Base-by-base conservation (phyloP, 2,797 vertebrate species). In the Euphonia xanthogaster region DNA sequence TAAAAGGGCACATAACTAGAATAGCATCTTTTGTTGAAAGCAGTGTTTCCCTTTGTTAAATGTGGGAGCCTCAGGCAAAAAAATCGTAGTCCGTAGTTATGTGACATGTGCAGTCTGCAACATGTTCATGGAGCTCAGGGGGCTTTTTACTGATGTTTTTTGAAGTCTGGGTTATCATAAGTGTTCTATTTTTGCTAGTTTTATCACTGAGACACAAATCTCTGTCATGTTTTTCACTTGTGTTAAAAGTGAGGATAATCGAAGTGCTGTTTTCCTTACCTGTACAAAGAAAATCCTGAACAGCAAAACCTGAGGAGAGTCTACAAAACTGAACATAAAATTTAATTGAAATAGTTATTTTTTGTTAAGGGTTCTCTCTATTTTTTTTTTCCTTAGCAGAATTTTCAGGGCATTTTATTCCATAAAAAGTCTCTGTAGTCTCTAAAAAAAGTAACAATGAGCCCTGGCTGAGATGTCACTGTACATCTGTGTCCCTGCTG, bases 1-100 rank as follows among this genome's bases (percentile, higher is more conserved):
- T 85, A 93, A 97, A 97, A 97, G 97, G 97, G 94, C 80, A 82
- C 94, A 97, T 97, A 97, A 80, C 96, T 98, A 86, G 80, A 96
- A 97, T 96, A 96, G 81, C 89, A 95, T 96, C 94, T 93, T 97
- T 96, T 96, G 91, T 96, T 83, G 79, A 90, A 77, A 82, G 85
- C 88, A 39, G 39, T 18, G 50, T 75, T 90, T 85, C 74, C 78
- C 78, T 93, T 92, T 93, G 82, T 92, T 91, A 93, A 94, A 90
- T 27, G 76, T 65, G 72, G 73, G 62, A 93, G 94, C 96, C 93
- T 92, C 75, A 76, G 95, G 96, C 93, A 73, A 91, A 58, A 91
- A 87, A 90, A 28, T 54, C 3, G 0, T 47, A 39, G 83, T 40
- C 57, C 1, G 30, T 62, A 73, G 78, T 91, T 85, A 71, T 74